A percentile compares a stretch with the other conserved stretches of the same genome.
Conservation (phyloP, 2,113 vertebrate species). For the Microcebus ravelobensis region DNA sequence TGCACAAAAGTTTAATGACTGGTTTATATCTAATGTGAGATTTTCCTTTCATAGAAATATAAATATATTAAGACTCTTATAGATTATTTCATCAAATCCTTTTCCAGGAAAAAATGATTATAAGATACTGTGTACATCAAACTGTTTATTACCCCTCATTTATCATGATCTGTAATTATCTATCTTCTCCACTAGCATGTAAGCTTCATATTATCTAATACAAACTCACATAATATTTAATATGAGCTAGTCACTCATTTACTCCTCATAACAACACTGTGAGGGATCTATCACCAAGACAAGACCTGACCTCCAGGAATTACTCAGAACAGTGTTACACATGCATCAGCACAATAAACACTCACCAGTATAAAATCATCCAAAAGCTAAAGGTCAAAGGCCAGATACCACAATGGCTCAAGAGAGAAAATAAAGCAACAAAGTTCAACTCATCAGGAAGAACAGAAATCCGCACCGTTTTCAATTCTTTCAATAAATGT, state of each 20-base stretch:
- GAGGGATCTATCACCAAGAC: neutral
- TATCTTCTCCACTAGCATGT: neutral
- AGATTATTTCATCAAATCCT: conserved; percentile 3
- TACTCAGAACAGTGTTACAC: no score
- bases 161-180: neutral
- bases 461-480: no score
- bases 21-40: neutral
- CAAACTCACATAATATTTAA: conserved; percentile 11
- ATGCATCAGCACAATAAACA: no score
- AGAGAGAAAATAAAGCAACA: no score
- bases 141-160: neutral
- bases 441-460: no score
- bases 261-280: neutral
- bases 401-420: no score
- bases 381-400: no score
- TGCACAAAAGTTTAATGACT: neutral
- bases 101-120: neutral
- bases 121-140: neutral
- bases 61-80: neutral
- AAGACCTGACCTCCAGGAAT: no score
- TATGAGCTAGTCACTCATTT: neutral
- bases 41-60: neutral
- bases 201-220: conserved; percentile 30
- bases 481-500: no score
- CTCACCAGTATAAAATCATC: no score